Evolutionary conservation across 2,888 invertebrate genomes (phyloP), one percentile per base, ranked within the genome.

Genomic region (Pyrrhopygopsis socrates): DNA sequence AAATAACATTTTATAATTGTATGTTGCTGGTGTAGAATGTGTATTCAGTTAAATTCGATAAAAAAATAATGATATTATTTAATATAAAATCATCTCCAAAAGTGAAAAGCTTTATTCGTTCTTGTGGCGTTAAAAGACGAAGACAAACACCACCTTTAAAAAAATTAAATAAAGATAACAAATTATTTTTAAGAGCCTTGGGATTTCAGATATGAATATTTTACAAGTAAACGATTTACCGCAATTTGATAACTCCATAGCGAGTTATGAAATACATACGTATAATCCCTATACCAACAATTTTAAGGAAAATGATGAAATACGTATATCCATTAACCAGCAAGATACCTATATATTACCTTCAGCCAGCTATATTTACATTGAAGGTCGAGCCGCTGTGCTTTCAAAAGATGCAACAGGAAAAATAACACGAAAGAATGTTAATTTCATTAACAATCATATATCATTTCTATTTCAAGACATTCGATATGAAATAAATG

Each of bases 221-320:
- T 82, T 89, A 68, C 77, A 84, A 34, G 71, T 88, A 68, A 75
- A 60, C 29, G 81, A 87, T 22, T 63, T 54, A 63, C 83, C 88
- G 13, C 63, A 71, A 24, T 74, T 70, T 41, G 88, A 90, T 78
- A 86, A 67, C 76, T 82, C 85, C 2, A 85, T 90, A 13, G 88
- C 81, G 78, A 87, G 84, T 82, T 90, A 81, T 79, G 86, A 86
- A 83, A 67, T 79, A 60, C 86, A 86, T 81, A 58, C 84, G 11
- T 90, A 90, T 30, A 90, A 88, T 78, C 88, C 87, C 20, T 90
- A 90, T 58, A 85, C 70, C 41, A 90, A 82, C 65, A 84, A 81
- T 38, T 90, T 87, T 30, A 88, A 70, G 34, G 83, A 88, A 80
- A 90, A 90, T 41, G 90, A 90, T 84, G 88, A 90, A 81, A 86